A percentile compares a stretch with the other conserved stretches of the same genome.
Evolutionary conservation across 1,140 invertebrate genomes (phyloP).

Genomic region (Lucilia cuprina): DNA sequence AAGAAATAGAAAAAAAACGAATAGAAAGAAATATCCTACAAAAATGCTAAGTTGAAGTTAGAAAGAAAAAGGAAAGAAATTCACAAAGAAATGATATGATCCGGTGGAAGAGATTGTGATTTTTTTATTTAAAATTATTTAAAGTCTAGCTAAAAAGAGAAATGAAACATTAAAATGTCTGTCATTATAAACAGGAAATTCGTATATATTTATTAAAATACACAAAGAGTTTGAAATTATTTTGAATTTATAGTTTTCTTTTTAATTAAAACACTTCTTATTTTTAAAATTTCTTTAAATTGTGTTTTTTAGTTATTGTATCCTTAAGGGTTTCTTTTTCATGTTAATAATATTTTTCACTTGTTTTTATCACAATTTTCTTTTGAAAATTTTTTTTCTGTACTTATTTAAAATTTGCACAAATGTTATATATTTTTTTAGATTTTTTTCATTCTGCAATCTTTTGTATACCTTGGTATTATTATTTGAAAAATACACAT

Average conservation of each 20-base stretch:
- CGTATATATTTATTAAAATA: not conserved
- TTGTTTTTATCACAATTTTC: not conserved
- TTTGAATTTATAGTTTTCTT: not conserved
- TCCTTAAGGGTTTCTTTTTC: not conserved
- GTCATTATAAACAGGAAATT: no score
- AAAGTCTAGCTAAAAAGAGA: no score
- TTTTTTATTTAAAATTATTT: not conserved
- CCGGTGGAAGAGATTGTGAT: not conserved
- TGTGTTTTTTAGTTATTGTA: not conserved
- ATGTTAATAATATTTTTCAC: not conserved
- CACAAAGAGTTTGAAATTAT: not conserved
- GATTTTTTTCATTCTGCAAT: not conserved
- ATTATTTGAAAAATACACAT: constrained; percentile 36
- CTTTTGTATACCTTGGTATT: constrained; percentile 29
- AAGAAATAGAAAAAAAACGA: not conserved
- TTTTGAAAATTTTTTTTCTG: not conserved
- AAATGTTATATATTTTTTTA: not conserved
- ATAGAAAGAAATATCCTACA: not conserved
- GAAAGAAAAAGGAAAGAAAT: not conserved
- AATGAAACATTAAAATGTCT: no score
- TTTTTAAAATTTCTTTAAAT: no score
- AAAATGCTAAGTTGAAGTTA: not conserved
- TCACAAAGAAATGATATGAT: constrained; percentile 2
- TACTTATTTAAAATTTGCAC: not conserved
- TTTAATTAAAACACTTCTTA: not conserved